These are phyloP conservation scores for Lateolabrax maculatus DNA, from an alignment of 2,797 vertebrate genomes.

Conservation along the genomic window DNA sequence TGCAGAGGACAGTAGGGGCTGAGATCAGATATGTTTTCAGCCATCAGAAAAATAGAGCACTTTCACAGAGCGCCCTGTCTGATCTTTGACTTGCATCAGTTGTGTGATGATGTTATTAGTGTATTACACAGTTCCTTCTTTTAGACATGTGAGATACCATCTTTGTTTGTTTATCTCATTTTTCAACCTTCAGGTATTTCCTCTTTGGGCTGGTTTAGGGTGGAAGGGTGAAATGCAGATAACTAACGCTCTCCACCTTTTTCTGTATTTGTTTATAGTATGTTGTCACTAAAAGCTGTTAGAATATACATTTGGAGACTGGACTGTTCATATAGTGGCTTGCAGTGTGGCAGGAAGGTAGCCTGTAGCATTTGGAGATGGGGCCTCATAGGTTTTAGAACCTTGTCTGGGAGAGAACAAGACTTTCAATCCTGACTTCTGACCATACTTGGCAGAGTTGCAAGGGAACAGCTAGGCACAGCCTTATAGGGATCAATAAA, in stretches of 20 bases:
- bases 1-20: neutral
- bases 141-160: neutral
- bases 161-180: slow-evolving; percentile 16
- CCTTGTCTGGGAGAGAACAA: neutral
- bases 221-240: neutral
- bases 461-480: slow-evolving; percentile 13
- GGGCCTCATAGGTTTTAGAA: neutral
- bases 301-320: neutral
- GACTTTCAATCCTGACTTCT: slow-evolving; percentile 20
- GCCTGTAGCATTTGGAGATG: neutral
- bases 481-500: slow-evolving; percentile 28
- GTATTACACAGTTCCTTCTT: neutral
- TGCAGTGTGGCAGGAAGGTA: too few species aligned
- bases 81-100: neutral
- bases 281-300: neutral
- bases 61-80: neutral
- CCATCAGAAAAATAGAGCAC: neutral
- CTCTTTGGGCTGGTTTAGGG: neutral
- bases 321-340: neutral
- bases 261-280: slow-evolving; percentile 1
- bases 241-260: neutral
- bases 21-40: slow-evolving; percentile 11
- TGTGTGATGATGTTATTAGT: neutral
- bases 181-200: slow-evolving; percentile 30
- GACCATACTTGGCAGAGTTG: slow-evolving; percentile 8